phyloP scores from a whole-genome alignment of 1,140 invertebrate genomes.

The Scaptodrosophila lebanonensis region DNA sequence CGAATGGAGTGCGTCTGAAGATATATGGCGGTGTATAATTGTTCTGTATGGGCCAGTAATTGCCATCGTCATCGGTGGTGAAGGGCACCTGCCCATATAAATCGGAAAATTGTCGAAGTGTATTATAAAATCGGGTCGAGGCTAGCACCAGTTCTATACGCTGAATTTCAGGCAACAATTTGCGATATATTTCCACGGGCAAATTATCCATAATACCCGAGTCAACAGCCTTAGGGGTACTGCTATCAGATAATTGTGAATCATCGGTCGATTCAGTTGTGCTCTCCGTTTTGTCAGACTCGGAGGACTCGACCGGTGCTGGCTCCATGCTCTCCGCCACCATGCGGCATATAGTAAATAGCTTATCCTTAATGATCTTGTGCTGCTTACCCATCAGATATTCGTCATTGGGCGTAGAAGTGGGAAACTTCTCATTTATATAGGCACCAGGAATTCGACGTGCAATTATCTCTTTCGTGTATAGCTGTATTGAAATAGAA shows the following conservation, averaged over 20 bases:
- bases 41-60: conserved; percentile 59
- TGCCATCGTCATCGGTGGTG: conserved; percentile 42
- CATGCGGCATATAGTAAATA: conserved; percentile 30
- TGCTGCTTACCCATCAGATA: conserved; percentile 67
- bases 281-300: conserved; percentile 8
- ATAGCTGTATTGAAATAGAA: conserved; percentile 20
- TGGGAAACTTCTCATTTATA: conserved; percentile 68
- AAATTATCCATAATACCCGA: not conserved
- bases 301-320: no score
- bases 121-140: conserved; percentile 54
- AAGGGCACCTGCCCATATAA: conserved; percentile 43
- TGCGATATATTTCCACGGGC: conserved; percentile 34
- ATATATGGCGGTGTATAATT: conserved; percentile 57
- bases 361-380: conserved; percentile 62
- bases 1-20: conserved; percentile 51
- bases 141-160: conserved; percentile 63
- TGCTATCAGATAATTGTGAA: no score
- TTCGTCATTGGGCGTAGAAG: conserved; percentile 56
- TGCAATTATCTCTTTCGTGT: conserved; percentile 42
- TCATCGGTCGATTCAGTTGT: not conserved
- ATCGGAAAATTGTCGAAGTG: conserved; percentile 26
- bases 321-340: conserved; percentile 14
- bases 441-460: conserved; percentile 47
- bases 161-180: conserved; percentile 57
- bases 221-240: not conserved